A percentile compares a stretch with the other conserved stretches of the same genome.
phyloP scores from a whole-genome alignment of 2,113 vertebrate species.

The Erythrocercus mccallii region DNA sequence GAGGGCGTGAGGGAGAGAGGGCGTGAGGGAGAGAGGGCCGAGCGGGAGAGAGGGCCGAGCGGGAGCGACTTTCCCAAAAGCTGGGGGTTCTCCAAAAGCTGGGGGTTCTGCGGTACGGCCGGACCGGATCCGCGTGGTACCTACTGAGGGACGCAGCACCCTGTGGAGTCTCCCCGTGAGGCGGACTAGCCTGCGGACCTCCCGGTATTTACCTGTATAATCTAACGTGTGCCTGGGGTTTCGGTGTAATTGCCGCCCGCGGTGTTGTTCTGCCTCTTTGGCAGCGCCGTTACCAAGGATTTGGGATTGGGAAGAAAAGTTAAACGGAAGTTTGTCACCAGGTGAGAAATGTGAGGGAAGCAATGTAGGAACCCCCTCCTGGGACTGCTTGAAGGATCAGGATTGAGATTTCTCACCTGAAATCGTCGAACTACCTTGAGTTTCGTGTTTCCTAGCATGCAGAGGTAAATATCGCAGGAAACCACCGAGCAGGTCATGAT shows the following conservation, averaged over 20 bases:
- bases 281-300: accelerated
- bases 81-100: accelerated
- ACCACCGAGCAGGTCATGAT: not conserved
- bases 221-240: accelerated
- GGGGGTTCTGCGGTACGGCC: accelerated
- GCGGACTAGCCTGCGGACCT: accelerated
- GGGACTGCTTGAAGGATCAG: not conserved
- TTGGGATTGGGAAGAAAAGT: accelerated
- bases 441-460: not conserved
- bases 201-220: accelerated
- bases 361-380: accelerated
- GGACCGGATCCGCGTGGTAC: accelerated
- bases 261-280: not conserved
- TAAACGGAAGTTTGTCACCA: not conserved
- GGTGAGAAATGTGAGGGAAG: not conserved
- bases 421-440: not conserved
- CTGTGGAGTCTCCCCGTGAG: not conserved
- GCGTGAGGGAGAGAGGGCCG: accelerated
- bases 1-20: accelerated
- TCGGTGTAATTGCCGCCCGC: accelerated
- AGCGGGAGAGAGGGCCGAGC: accelerated
- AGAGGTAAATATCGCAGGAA: not conserved
- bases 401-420: not conserved
- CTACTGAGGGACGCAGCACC: accelerated
- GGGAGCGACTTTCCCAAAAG: not conserved